Conservation (phyloP, 2,113 vertebrate genomes). For the Pseudonaja textilis region DNA sequence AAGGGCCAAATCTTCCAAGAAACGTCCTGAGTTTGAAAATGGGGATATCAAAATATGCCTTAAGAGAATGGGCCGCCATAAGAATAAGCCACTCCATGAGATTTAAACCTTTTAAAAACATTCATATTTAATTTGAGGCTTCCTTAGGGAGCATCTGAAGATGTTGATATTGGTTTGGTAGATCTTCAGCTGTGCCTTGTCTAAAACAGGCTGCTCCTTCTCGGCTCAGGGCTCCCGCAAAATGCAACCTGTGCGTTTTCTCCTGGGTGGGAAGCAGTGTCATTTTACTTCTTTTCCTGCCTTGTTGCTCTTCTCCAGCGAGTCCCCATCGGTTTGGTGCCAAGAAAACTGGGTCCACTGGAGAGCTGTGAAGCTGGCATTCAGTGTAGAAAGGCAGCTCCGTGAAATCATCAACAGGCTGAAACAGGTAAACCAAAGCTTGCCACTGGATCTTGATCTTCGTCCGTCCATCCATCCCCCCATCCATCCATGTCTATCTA, state of each 20-base stretch:
- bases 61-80: neutral
- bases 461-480: too few relatives aligned
- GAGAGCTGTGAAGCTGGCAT: constrained; percentile 94
- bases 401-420: constrained; percentile 82
- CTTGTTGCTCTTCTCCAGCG: constrained; percentile 71
- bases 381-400: constrained; percentile 91
- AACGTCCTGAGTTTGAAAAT: neutral
- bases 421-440: constrained; percentile 76
- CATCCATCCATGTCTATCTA: too few relatives aligned
- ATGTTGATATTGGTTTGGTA: neutral
- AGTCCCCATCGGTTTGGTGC: constrained; percentile 88
- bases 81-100: neutral
- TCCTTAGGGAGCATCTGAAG: too few relatives aligned
- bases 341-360: constrained; percentile 92
- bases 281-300: constrained; percentile 24
- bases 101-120: neutral
- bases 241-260: constrained; percentile 30
- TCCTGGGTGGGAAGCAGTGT: neutral
- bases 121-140: too few relatives aligned
- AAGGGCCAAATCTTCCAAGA: too few relatives aligned
- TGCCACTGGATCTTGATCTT: neutral
- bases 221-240: neutral
- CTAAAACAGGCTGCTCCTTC: neutral
- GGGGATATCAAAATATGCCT: neutral
- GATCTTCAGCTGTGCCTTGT: neutral